Evolutionary conservation across 2,888 invertebrate species (phyloP), one percentile per base, ranked within the genome.

Genomic region (Xanthia icteritia): DNA sequence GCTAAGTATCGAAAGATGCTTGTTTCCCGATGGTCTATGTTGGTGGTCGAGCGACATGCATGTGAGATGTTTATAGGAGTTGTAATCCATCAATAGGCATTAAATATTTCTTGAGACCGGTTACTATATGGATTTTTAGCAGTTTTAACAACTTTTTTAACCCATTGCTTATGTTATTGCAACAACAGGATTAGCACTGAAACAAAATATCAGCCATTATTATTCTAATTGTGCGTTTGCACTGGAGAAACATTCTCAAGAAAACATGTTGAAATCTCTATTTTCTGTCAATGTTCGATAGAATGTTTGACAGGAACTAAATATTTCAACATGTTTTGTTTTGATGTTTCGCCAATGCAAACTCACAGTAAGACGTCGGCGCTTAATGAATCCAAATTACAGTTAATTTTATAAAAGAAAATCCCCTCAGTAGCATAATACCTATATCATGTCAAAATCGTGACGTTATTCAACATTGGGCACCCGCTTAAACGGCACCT

Each of bases 31-130:
- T 15, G 23, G 9, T 9, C 61, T 31, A 23, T 42, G 56, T 54
- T 66, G 80, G 65, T 72, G 63, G 56, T 74, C 51, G 39, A 58
- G 56, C 60, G 58, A 31, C 42, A 51, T 42, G 39, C 56, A 67
- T 42, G 27, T 31, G n/a, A 63, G n/a, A 58, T 54, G 36, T 64
- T 81, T 64, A 81, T 75, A 23, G 36, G 4, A 66, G 48, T 27
- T 48, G 15, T 36, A 48, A 36, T 61, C 23, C 15, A 15, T 65
- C 31, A 56, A 48, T 3, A 20, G 9, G 0, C 20, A 39, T 11
- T 70, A 54, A 77, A 61, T n/a, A 45, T 63, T 67, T 67, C 36
- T n/a, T 42, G 51, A n/a, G 23, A 48, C 20, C 15, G 9, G 42
- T 36, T 31, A 11, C 20, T 60, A 6, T 15, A 51, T 17, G 27